phyloP scores from a whole-genome alignment of 2,797 vertebrate species.

The Paramormyrops hopkinsi region DNA sequence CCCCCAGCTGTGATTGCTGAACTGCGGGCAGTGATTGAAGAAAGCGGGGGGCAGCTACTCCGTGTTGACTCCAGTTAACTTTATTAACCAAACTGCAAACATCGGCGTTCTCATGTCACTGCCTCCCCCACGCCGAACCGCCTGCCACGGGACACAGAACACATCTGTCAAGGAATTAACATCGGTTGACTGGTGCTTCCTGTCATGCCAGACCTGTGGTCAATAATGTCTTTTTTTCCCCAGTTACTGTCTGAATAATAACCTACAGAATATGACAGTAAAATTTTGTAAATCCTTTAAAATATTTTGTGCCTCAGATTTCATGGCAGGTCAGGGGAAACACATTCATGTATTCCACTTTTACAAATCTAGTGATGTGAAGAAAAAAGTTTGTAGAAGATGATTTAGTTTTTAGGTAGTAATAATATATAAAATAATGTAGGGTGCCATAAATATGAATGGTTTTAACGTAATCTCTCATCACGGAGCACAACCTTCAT shows the following conservation, averaged over 20 bases:
- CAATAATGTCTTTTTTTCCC: background rate
- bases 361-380: background rate
- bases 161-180: background rate
- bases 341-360: background rate
- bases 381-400: background rate
- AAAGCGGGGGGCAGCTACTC: slow-evolving; percentile 3
- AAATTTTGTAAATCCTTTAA: background rate
- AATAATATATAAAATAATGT: background rate
- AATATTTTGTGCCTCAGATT: background rate
- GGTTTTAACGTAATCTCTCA: background rate
- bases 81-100: slow-evolving; percentile 22
- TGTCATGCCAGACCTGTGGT: background rate
- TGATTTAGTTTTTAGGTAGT: background rate
- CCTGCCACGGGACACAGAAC: background rate
- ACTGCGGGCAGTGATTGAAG: background rate
- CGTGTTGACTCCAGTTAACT: slow-evolving; percentile 20
- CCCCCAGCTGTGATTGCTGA: background rate
- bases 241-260: background rate
- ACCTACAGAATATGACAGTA: background rate
- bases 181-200: background rate
- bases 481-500: background rate
- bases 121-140: background rate
- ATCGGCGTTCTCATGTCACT: background rate
- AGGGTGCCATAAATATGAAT: background rate
- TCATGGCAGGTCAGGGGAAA: background rate